Conservation (phyloP, 2,888 invertebrate genomes). For the Phytoseiulus persimilis region DNA sequence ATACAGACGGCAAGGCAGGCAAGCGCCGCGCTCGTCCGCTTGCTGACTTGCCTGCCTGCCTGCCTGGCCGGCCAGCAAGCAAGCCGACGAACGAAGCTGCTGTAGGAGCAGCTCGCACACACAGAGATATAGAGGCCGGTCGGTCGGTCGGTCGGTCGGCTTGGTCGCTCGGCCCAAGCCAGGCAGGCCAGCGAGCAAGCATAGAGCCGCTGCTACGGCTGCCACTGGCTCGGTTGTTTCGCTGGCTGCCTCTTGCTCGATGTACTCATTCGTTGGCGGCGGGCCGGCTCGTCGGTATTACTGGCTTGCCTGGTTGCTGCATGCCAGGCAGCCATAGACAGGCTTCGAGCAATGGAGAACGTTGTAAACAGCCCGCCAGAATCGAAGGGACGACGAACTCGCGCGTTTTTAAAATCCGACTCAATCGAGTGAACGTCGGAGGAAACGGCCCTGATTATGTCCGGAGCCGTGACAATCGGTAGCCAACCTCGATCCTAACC, state of each 20-base stretch:
- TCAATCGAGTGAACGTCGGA: too few relatives aligned
- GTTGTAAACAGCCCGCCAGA: background rate
- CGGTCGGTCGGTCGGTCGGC: background rate
- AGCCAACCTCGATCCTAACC: too few relatives aligned
- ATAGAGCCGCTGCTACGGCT: background rate
- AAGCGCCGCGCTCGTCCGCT: background rate
- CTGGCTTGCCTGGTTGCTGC: background rate
- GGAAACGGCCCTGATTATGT: too few relatives aligned
- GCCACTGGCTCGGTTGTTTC: background rate
- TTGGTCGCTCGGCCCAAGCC: too few relatives aligned
- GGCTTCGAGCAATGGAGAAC: background rate
- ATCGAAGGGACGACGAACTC: background rate
- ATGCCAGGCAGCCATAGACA: background rate
- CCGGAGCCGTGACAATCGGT: too few relatives aligned
- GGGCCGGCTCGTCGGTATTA: background rate
- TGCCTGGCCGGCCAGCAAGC: background rate
- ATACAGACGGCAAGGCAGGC: slow-evolving; percentile 5
- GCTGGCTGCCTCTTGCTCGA: background rate
- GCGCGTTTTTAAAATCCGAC: background rate
- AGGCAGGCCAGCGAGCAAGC: background rate
- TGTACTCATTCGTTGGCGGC: background rate
- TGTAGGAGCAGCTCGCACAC: background rate
- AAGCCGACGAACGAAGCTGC: background rate
- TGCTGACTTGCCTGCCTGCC: background rate
- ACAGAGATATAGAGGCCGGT: background rate